These are phyloP conservation scores for Trichogramma pretiosum DNA, from an alignment of 1,140 invertebrate genomes.

Conservation along the genomic window DNA sequence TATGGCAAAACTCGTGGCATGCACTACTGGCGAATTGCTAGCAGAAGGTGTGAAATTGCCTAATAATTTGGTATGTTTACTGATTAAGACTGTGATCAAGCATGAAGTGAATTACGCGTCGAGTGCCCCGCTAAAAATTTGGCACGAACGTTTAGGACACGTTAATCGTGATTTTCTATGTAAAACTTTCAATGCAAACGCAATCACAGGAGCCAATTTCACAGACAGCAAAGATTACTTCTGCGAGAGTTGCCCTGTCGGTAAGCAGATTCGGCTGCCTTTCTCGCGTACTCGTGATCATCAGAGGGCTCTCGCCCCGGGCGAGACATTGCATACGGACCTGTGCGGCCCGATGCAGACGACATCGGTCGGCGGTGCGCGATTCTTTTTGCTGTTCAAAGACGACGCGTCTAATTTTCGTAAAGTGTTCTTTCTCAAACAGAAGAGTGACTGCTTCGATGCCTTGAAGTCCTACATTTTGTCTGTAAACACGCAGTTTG, in stretches of 20 bases:
- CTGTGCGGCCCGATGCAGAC: constrained; percentile 31
- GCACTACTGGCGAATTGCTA: too few relatives aligned
- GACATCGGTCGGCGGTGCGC: constrained; percentile 19
- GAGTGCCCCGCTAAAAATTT: constrained; percentile 10
- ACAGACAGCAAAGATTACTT: constrained; percentile 12
- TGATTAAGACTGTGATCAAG: constrained; percentile 1
- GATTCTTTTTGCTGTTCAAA: constrained; percentile 29
- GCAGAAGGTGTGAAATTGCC: constrained; percentile 5
- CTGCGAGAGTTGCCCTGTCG: constrained; percentile 19
- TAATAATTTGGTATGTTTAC: constrained; percentile 14
- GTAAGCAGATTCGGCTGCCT: constrained; percentile 14
- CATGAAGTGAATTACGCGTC: constrained; percentile 12
- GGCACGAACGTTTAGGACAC: too few relatives aligned
- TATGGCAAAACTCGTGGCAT: too few relatives aligned
- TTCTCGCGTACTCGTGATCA: constrained; percentile 10
- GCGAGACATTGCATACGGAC: constrained; percentile 25
- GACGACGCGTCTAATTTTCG: constrained; percentile 26
- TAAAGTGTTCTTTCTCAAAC: constrained; percentile 28
- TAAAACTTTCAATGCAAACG: constrained; percentile 17
- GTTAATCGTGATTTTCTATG: constrained; percentile 20
- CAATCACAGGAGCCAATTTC: constrained; percentile 5
- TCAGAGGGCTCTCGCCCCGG: constrained; percentile 6
- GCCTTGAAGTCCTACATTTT: constrained; percentile 21
- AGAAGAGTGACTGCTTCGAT: constrained; percentile 23
- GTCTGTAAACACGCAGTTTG: constrained; percentile 14